Percentiles rank a stretch among this genome's conserved stretches.
Evolutionary conservation across 2,113 vertebrate genomes (phyloP).

Genomic region (Etheostoma cragini): DNA sequence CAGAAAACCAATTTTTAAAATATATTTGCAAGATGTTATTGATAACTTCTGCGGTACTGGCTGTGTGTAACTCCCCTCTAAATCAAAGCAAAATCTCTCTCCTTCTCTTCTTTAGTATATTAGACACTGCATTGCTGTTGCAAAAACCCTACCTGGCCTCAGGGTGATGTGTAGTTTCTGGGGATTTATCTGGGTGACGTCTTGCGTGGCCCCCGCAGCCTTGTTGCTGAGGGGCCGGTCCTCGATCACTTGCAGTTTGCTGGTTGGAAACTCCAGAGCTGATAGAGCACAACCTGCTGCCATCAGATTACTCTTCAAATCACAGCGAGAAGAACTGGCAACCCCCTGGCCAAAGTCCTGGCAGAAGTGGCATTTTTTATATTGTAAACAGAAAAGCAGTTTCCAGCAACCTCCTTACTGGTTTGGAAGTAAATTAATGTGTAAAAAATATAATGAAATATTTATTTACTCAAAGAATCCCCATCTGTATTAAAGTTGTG

Average conservation of each 20-base stretch:
- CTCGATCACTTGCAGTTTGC: conserved; percentile 83
- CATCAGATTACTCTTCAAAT: conserved; percentile 86
- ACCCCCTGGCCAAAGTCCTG: conserved; percentile 81
- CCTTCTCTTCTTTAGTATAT: background rate
- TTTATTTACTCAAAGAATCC: background rate
- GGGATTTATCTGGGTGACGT: conserved; percentile 93
- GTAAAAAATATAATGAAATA: background rate
- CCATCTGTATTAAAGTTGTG: conserved; percentile 19
- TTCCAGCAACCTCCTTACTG: background rate
- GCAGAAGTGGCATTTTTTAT: background rate
- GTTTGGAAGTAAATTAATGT: background rate
- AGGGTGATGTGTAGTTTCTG: conserved; percentile 91
- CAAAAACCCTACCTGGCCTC: conserved; percentile 83
- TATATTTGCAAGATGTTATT: background rate
- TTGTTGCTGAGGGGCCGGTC: conserved; percentile 89
- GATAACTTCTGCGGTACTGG: background rate
- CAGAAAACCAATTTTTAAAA: background rate
- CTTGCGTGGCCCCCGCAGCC: conserved; percentile 86
- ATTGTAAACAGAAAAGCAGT: background rate
- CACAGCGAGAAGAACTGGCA: conserved; percentile 86
- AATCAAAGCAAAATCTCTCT: background rate
- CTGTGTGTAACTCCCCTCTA: background rate
- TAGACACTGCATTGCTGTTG: background rate
- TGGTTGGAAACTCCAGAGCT: conserved; percentile 88
- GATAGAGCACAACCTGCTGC: conserved; percentile 79